These are phyloP conservation scores for Epizoanthus ramosus DNA, from an alignment of 92 coral and sea anemone genomes.

Conservation along the genomic window DNA sequence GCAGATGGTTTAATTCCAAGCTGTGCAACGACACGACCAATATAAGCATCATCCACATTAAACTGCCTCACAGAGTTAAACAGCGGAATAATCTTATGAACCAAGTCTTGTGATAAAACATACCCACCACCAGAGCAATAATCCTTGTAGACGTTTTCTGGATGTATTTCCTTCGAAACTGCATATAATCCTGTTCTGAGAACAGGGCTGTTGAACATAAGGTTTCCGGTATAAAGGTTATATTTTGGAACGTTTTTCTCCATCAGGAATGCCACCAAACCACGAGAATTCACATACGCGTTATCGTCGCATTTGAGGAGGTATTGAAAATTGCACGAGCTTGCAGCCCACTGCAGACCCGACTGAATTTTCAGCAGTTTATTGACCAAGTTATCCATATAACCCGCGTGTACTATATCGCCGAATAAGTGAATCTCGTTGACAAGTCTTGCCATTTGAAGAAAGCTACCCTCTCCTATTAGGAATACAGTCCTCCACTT, in stretches of 20 bases:
- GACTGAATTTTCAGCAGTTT: constrained; percentile 51
- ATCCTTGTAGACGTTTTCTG: constrained; percentile 32
- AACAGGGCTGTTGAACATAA: constrained; percentile 52
- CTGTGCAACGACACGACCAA: constrained; percentile 42
- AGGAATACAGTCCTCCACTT: constrained; percentile 54
- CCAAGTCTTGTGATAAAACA: constrained; percentile 53
- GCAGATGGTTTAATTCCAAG: constrained; percentile 39
- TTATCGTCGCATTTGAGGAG: constrained; percentile 33
- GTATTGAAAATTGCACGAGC: constrained; percentile 47
- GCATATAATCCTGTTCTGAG: constrained; percentile 40
- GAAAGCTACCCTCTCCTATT: constrained; percentile 45
- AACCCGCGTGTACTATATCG: constrained; percentile 57
- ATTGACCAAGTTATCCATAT: constrained; percentile 29
- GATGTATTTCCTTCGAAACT: constrained; percentile 50
- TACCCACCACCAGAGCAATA: constrained; percentile 57
- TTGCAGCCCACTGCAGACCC: constrained; percentile 55
- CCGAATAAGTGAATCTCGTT: constrained; percentile 58
- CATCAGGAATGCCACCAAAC: constrained; percentile 41
- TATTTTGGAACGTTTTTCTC: constrained; percentile 31
- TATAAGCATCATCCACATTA: constrained; percentile 51
- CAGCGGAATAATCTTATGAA: constrained; percentile 31
- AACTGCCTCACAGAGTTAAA: constrained; percentile 43
- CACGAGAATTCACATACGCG: constrained; percentile 48
- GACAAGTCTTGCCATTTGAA: constrained; percentile 32
- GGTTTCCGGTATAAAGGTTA: constrained; percentile 44